phyloP scores from a whole-genome alignment of 2,888 invertebrate genomes.

The Parnassius orleans region DNA sequence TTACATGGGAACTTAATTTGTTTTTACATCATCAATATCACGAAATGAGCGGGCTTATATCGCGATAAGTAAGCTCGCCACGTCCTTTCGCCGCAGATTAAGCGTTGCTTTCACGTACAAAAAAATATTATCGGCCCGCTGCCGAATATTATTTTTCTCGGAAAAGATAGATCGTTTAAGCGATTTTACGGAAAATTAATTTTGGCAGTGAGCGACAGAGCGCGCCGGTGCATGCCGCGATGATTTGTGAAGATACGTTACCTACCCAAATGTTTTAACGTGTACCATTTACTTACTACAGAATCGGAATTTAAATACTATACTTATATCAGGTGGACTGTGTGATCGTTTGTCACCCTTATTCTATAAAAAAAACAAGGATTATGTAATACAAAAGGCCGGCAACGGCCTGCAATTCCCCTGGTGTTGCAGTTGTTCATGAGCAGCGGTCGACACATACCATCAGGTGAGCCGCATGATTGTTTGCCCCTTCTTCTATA shows the following conservation, averaged over 20 bases:
- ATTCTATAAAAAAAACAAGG: too few relatives aligned
- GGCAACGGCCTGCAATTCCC: too few relatives aligned
- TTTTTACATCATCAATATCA: conserved; percentile 57
- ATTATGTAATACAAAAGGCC: too few relatives aligned
- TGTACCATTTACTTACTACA: background rate
- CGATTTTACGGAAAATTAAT: conserved; percentile 78
- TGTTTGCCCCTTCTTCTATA: too few relatives aligned
- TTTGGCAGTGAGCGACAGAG: conserved; percentile 73
- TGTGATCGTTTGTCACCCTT: too few relatives aligned
- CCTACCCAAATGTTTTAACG: background rate
- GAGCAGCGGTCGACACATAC: too few relatives aligned
- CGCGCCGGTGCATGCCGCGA: conserved; percentile 47
- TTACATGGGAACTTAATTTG: conserved; percentile 66
- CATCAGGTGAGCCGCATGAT: too few relatives aligned
- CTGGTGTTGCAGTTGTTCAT: too few relatives aligned
- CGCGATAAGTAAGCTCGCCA: conserved; percentile 57
- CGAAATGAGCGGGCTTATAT: conserved; percentile 51
- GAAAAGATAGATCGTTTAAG: conserved; percentile 74
- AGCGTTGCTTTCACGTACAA: conserved; percentile 50
- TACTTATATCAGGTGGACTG: too few relatives aligned
- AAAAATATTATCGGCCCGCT: conserved; percentile 57
- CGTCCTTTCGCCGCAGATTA: conserved; percentile 57
- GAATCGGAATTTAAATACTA: too few relatives aligned
- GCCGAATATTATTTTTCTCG: conserved; percentile 70
- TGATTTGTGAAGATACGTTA: conserved; percentile 67